Conservation (phyloP, 2,113 vertebrate genomes). For the Galbula dea region DNA sequence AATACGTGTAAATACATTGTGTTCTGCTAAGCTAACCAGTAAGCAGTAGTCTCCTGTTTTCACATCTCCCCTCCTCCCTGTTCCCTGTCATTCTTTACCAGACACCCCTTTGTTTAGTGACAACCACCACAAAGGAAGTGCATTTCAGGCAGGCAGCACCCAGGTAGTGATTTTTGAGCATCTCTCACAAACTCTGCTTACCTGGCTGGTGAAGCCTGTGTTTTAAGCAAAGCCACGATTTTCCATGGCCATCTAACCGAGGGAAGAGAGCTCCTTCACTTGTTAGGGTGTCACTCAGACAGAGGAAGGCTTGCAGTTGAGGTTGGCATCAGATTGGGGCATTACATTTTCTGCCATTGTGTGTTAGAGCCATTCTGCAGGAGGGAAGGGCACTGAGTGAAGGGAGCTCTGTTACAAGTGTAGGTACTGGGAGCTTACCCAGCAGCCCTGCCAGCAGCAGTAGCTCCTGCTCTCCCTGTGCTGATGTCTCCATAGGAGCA, state of each 20-base stretch:
- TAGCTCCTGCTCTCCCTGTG: background rate
- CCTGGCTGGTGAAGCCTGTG: rapidly evolving
- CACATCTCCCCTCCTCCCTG: rapidly evolving
- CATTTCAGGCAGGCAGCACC: background rate
- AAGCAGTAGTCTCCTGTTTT: background rate
- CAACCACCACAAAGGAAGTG: background rate
- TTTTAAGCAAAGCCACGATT: background rate
- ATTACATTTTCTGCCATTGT: rapidly evolving
- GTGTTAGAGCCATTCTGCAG: background rate
- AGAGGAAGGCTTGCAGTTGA: background rate
- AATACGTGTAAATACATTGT: background rate
- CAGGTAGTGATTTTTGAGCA: background rate
- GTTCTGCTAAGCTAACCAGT: background rate
- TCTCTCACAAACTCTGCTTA: background rate
- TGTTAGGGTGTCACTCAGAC: rapidly evolving
- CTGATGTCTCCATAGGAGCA: background rate
- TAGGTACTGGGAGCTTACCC: background rate
- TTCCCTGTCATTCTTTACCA: background rate
- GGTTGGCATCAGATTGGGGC: background rate
- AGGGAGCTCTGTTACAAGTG: background rate
- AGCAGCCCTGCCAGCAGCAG: background rate
- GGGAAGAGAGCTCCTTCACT: rapidly evolving
- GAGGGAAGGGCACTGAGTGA: rapidly evolving
- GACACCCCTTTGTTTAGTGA: background rate
- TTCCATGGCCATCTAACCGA: rapidly evolving